phyloP scores from a whole-genome alignment of 2,113 vertebrate genomes.

The Scartelaos histophorus region DNA sequence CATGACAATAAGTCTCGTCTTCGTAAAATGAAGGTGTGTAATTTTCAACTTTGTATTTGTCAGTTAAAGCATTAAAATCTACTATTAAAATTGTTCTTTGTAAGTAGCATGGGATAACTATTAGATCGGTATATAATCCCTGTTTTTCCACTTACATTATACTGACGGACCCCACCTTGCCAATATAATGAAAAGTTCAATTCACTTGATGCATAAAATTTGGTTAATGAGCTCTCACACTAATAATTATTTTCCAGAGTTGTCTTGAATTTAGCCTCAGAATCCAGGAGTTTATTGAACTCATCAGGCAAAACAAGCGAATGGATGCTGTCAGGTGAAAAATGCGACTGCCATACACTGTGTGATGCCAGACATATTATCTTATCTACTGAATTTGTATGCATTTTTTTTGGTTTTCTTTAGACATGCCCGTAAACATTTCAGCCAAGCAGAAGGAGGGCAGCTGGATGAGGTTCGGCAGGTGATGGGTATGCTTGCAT shows the following conservation, averaged over 20 bases:
- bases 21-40: conserved; percentile 95
- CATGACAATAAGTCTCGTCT: conserved; percentile 99
- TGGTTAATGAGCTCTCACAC: neutral
- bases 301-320: conserved; percentile 98
- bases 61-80: neutral
- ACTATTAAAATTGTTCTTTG: neutral
- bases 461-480: conserved; percentile 98
- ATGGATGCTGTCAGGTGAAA: conserved; percentile 95
- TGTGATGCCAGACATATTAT: neutral
- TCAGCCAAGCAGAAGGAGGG: conserved; percentile 96
- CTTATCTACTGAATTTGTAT: neutral
- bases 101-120: neutral
- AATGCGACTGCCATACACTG: neutral
- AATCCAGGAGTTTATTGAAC: conserved; percentile 99
- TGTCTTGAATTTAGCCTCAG: conserved; percentile 98
- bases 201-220: neutral
- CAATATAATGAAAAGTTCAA: neutral
- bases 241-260: conserved; percentile 79
- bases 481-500: conserved; percentile 99
- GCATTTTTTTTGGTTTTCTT: conserved; percentile 8
- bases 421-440: conserved; percentile 98
- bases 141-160: neutral
- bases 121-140: neutral
- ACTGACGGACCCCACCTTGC: too few relatives aligned
- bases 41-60: neutral